Conservation (phyloP, 2,797 vertebrate species). For the Sebastes steindachneri region DNA sequence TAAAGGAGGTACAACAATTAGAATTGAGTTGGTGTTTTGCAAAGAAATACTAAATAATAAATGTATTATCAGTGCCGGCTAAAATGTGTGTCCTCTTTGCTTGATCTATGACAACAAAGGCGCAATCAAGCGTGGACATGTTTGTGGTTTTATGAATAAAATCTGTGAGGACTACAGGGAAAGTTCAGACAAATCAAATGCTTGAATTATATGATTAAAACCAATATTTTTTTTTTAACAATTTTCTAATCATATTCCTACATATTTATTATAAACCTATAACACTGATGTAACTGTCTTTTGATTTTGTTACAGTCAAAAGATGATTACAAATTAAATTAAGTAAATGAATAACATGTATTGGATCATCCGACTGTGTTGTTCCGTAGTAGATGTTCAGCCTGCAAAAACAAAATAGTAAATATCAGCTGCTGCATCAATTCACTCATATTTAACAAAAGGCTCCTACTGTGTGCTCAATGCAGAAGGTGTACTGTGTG, state of each 20-base stretch:
- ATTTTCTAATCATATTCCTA: background rate
- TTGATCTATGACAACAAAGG: background rate
- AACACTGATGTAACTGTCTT: background rate
- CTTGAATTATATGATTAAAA: background rate
- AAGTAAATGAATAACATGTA: background rate
- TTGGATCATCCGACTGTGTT: conserved; percentile 32
- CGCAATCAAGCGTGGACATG: background rate
- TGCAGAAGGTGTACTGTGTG: background rate
- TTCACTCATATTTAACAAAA: background rate
- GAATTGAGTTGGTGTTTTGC: too few species aligned
- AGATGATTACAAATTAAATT: background rate
- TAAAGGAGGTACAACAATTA: background rate
- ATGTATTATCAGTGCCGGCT: background rate
- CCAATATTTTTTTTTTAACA: background rate
- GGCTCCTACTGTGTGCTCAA: background rate
- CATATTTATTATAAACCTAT: background rate
- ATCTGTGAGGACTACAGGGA: background rate
- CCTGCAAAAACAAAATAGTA: conserved; percentile 79
- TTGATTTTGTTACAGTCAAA: background rate
- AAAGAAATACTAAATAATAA: background rate
- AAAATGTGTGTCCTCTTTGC: background rate
- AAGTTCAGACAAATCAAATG: background rate
- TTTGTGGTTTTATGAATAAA: background rate
- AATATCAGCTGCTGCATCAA: background rate
- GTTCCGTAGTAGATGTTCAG: conserved; percentile 91